Evolutionary conservation across 1,140 invertebrate genomes (phyloP).

Genomic region (Zaprionus tsacasi): DNA sequence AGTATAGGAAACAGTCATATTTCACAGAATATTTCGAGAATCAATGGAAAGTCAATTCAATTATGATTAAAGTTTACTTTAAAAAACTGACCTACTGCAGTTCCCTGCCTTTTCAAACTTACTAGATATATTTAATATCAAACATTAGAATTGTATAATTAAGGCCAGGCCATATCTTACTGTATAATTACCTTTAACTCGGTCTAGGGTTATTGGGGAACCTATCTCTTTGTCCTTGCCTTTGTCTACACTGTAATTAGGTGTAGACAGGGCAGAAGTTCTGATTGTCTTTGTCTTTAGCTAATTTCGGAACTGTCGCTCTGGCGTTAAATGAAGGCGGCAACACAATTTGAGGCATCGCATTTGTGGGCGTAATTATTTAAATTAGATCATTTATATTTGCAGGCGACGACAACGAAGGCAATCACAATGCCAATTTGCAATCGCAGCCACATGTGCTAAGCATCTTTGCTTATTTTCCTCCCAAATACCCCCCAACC

Average conservation of each 20-base stretch:
- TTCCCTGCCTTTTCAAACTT: neutral
- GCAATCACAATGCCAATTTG: constrained; percentile 63
- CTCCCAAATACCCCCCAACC: constrained; percentile 1
- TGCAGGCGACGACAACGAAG: constrained; percentile 67
- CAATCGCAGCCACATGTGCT: constrained; percentile 60
- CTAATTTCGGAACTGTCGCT: constrained; percentile 55
- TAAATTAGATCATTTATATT: constrained; percentile 80
- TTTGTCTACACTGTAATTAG: neutral
- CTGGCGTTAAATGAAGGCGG: constrained; percentile 64
- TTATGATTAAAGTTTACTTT: neutral
- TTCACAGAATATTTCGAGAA: constrained; percentile 1
- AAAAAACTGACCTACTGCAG: constrained; percentile 3
- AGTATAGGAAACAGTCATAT: constrained; percentile 94
- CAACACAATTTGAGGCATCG: constrained; percentile 53
- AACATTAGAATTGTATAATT: neutral
- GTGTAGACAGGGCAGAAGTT: constrained; percentile 2
- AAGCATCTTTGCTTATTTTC: constrained; percentile 32
- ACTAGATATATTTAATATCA: neutral
- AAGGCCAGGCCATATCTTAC: neutral
- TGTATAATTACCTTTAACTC: neutral
- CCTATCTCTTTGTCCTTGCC: neutral
- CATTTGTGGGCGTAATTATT: constrained; percentile 76
- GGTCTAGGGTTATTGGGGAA: neutral
- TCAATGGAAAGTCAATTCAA: neutral
- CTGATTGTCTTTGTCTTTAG: constrained; percentile 32